Evolutionary conservation across 35 echinoderm and acorn worm species (phyloP).

Genomic region (Ptychodera flava): DNA sequence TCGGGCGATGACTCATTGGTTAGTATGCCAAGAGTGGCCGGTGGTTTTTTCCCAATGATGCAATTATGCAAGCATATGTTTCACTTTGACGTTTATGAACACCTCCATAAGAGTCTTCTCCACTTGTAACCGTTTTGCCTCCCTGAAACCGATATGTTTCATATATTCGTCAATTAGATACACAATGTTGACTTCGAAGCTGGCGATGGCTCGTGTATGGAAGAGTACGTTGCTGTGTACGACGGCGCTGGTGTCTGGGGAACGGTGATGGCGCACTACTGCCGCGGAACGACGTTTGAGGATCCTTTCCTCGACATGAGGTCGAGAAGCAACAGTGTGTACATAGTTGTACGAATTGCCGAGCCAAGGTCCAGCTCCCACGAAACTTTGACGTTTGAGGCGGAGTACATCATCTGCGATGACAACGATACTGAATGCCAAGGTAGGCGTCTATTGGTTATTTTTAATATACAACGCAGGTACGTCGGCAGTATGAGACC

Average conservation of each 20-base stretch:
- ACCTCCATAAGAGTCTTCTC: no score
- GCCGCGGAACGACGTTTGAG: neutral
- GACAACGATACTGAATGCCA: neutral
- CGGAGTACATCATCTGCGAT: neutral
- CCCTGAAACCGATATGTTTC: no score
- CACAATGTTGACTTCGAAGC: neutral
- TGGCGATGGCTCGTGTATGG: neutral
- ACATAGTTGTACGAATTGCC: neutral
- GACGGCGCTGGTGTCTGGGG: neutral
- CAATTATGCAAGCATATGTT: no score
- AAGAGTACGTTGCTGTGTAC: neutral
- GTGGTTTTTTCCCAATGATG: no score
- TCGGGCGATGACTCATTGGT: no score
- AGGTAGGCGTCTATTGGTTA: neutral
- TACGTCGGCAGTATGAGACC: neutral
- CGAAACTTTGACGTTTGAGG: neutral
- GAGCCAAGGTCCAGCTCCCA: neutral
- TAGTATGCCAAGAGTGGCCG: no score
- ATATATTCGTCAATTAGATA: no score
- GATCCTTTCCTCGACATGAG: neutral
- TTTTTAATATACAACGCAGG: neutral
- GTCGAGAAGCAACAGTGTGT: neutral
- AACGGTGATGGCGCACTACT: neutral
- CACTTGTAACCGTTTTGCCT: no score
- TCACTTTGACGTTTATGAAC: no score